A percentile compares a stretch with the other conserved stretches of the same genome.
Conservation (phyloP, 2,888 invertebrate genomes). For the Epistrophella euchroma region DNA sequence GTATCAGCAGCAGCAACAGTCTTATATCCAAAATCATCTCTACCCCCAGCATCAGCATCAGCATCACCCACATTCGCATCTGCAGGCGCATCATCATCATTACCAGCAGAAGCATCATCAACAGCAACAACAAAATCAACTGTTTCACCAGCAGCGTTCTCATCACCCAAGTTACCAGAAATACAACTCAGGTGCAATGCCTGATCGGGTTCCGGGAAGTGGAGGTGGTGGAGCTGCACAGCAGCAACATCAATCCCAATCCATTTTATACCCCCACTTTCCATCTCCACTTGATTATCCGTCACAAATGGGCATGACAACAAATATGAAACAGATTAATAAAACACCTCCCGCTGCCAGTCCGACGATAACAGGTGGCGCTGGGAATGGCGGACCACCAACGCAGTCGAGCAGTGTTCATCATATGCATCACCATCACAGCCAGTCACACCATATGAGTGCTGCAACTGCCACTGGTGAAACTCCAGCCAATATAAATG, state of each 20-base stretch:
- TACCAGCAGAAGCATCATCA: slow-evolving; percentile 69
- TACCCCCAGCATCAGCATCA: slow-evolving; percentile 78
- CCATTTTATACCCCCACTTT: slow-evolving; percentile 87
- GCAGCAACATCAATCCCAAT: slow-evolving; percentile 72
- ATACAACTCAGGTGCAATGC: slow-evolving; percentile 70
- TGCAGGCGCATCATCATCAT: slow-evolving; percentile 77
- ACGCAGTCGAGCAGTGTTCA: slow-evolving; percentile 42
- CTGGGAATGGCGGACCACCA: slow-evolving; percentile 43
- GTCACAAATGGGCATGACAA: slow-evolving; percentile 76
- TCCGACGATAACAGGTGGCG: slow-evolving; percentile 66
- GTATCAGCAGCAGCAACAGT: slow-evolving; percentile 76
- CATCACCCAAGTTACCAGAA: slow-evolving; percentile 70
- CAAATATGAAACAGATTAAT: slow-evolving; percentile 76
- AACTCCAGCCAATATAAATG: slow-evolving; percentile 72
- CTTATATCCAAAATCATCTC: slow-evolving; percentile 76
- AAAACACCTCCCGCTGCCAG: slow-evolving; percentile 66
- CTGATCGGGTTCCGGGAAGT: slow-evolving; percentile 72
- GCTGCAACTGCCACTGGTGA: slow-evolving; percentile 43
- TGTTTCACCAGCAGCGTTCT: slow-evolving; percentile 68
- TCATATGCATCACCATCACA: slow-evolving; percentile 69
- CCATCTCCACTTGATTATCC: slow-evolving; percentile 90
- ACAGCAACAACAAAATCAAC: slow-evolving; percentile 66
- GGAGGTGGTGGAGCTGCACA: slow-evolving; percentile 54
- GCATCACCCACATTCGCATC: slow-evolving; percentile 76
- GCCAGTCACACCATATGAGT: slow-evolving; percentile 69